Percentiles rank a stretch among this genome's conserved stretches.
Conservation (phyloP, 2,113 vertebrate species). For the Dunckerocampus dactyliophorus region DNA sequence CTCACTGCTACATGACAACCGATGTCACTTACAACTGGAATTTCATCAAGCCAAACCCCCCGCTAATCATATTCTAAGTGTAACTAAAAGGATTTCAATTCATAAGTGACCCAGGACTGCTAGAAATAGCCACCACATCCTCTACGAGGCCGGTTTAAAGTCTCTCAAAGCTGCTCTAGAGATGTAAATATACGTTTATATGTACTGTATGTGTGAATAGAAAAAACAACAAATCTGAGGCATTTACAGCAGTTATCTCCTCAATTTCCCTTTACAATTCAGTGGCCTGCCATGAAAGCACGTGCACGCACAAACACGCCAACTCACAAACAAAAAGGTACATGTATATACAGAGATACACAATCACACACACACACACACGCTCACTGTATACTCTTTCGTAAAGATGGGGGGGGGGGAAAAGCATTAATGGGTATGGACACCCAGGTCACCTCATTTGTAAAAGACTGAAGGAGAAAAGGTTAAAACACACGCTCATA, state of each 20-base stretch:
- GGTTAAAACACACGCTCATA: constrained; percentile 69
- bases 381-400: constrained; percentile 26
- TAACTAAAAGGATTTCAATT: constrained; percentile 34
- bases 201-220: constrained; percentile 73
- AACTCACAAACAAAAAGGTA: constrained; percentile 56
- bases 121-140: constrained; percentile 63
- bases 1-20: constrained; percentile 50
- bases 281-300: constrained; percentile 82
- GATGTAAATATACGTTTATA: constrained; percentile 74
- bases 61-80: neutral
- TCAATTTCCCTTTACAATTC: constrained; percentile 88
- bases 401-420: constrained; percentile 65
- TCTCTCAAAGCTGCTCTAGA: constrained; percentile 70
- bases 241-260: constrained; percentile 93
- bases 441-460: constrained; percentile 80
- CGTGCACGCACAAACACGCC: constrained; percentile 22
- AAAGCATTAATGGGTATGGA: constrained; percentile 69
- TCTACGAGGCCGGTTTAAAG: constrained; percentile 55
- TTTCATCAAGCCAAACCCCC: constrained; percentile 3
- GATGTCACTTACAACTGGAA: constrained; percentile 22
- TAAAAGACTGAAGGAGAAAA: constrained; percentile 73
- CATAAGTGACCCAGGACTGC: constrained; percentile 41
- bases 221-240: constrained; percentile 81
- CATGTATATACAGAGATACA: constrained; percentile 45
- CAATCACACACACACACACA: constrained; percentile 4